These are phyloP conservation scores for Halcyon leucocephala DNA, from an alignment of 2,797 vertebrate species.

Conservation along the genomic window DNA sequence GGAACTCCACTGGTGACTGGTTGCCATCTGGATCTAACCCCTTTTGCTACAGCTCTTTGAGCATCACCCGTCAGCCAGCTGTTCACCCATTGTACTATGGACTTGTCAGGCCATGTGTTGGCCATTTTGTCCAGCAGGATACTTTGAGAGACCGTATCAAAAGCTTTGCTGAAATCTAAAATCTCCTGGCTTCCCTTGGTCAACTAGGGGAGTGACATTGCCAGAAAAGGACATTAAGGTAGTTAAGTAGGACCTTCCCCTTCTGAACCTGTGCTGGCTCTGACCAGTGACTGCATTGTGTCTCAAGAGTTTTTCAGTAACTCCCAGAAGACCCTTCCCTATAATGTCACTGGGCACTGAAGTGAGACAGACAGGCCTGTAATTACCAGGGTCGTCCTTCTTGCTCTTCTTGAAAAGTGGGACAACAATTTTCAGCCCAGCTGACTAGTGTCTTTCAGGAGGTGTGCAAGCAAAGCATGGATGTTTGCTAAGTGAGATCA, in stretches of 20 bases:
- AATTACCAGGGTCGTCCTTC: background rate
- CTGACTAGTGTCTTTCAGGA: background rate
- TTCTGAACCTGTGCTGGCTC: background rate
- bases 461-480: background rate
- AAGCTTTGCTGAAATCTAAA: background rate
- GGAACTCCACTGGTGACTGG: background rate
- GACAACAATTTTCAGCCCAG: background rate
- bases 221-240: background rate
- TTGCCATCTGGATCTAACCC: background rate
- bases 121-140: background rate
- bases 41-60: background rate
- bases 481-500: background rate
- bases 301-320: background rate
- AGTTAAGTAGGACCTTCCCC: background rate
- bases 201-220: background rate
- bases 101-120: background rate
- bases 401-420: background rate
- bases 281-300: rapidly evolving
- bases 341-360: background rate
- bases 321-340: background rate
- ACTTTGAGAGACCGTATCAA: background rate
- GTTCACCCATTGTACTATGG: background rate
- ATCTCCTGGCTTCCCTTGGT: background rate
- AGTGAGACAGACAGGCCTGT: background rate
- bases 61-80: background rate